Percentiles rank a stretch among this genome's conserved stretches.
These are phyloP conservation scores for Rhimphoctona megacephalus DNA, from an alignment of 2,888 invertebrate species.

Conservation along the genomic window DNA sequence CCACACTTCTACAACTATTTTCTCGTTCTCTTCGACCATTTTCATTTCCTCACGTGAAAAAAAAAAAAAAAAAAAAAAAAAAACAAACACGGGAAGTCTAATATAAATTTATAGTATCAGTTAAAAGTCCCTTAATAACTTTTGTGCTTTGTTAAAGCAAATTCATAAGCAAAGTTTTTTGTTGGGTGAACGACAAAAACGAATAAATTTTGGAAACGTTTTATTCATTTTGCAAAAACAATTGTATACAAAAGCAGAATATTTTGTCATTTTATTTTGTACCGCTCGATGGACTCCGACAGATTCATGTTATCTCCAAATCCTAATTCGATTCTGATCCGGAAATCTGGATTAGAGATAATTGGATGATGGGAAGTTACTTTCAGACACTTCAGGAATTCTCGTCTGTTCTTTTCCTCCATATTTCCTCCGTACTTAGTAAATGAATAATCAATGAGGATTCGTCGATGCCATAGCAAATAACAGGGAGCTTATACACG, in stretches of 20 bases:
- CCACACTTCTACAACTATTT: conserved; percentile 65
- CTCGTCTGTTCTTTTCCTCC: conserved; percentile 11
- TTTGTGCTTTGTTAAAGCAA: neutral
- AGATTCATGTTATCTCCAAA: neutral
- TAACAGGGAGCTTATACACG: conserved; percentile 43
- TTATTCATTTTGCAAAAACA: neutral
- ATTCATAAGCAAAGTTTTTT: neutral
- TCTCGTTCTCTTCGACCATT: conserved; percentile 40
- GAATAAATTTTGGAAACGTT: neutral
- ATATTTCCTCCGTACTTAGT: neutral
- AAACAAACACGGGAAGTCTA: neutral
- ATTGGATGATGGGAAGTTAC: conserved; percentile 31
- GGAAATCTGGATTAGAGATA: conserved; percentile 45
- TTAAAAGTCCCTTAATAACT: neutral
- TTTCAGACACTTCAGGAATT: conserved; percentile 36
- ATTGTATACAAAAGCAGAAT: neutral
- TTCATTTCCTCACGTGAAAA: neutral
- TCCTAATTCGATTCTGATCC: conserved; percentile 32
- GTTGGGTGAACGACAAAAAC: neutral
- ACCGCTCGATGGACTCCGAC: neutral
- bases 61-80: too few relatives aligned
- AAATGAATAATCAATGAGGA: conserved; percentile 66
- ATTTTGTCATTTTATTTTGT: neutral
- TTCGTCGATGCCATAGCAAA: conserved; percentile 62
- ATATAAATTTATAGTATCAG: conserved; percentile 33